These are phyloP conservation scores for Tychaedon coryphoeus DNA, from an alignment of 2,113 vertebrate species.

Conservation along the genomic window DNA sequence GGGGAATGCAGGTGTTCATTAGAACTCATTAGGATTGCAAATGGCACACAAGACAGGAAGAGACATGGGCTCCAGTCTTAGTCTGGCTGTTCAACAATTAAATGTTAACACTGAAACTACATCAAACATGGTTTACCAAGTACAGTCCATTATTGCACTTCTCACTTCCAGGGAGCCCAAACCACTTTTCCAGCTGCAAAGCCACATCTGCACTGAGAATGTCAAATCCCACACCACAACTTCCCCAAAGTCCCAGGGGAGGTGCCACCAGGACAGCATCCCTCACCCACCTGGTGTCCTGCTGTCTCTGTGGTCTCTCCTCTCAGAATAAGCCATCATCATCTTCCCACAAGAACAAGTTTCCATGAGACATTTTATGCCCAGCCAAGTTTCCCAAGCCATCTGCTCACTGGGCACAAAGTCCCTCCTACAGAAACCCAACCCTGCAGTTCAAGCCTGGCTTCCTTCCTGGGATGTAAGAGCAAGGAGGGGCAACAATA, in stretches of 20 bases:
- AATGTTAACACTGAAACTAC: neutral
- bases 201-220: neutral
- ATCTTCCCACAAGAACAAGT: neutral
- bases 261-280: neutral
- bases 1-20: neutral
- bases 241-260: neutral
- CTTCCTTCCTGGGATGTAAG: neutral
- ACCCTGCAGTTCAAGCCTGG: neutral
- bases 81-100: neutral
- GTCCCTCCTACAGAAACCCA: neutral
- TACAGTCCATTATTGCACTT: neutral
- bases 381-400: neutral
- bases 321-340: neutral
- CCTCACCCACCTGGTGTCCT: neutral
- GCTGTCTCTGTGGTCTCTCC: neutral
- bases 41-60: neutral
- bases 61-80: neutral
- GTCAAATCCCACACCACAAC: neutral
- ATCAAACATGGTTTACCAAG: neutral
- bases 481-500: neutral
- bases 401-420: neutral
- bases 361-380: neutral
- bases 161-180: neutral
- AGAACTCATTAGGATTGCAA: neutral
- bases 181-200: neutral